Conservation (phyloP, 2,888 invertebrate genomes). For the Desoria tigrina region DNA sequence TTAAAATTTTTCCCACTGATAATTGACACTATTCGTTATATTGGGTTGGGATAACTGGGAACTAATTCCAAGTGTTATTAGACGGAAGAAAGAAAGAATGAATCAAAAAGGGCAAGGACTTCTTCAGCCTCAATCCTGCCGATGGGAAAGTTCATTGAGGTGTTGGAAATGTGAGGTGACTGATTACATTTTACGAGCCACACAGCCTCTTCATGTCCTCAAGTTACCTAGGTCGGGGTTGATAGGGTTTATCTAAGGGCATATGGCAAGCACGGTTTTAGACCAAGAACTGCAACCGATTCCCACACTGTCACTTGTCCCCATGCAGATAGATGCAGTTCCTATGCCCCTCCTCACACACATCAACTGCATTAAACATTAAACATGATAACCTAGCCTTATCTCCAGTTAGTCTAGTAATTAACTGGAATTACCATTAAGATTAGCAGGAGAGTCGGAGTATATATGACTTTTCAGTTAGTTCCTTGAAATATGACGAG, state of each 20-base stretch:
- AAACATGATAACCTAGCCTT: neutral
- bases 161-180: constrained; percentile 7
- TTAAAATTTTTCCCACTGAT: too few relatives aligned
- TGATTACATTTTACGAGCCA: neutral
- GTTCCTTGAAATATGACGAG: too few relatives aligned
- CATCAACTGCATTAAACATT: neutral
- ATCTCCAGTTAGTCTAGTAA: too few relatives aligned
- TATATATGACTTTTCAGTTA: too few relatives aligned
- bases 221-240: constrained; percentile 6
- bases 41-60: too few relatives aligned
- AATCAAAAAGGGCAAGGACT: too few relatives aligned
- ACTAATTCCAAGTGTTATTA: too few relatives aligned
- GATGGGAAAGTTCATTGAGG: constrained; percentile 8
- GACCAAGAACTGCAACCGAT: neutral
- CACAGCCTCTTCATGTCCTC: neutral
- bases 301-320: constrained; percentile 2
- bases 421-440: too few relatives aligned
- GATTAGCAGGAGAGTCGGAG: too few relatives aligned
- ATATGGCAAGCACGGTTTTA: constrained; percentile 4
- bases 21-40: too few relatives aligned
- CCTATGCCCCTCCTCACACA: neutral
- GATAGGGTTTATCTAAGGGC: neutral
- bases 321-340: too few relatives aligned
- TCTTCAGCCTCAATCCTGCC: neutral
- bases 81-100: too few relatives aligned